A percentile compares a stretch with the other conserved stretches of the same genome.
These are phyloP conservation scores for Drosophila subobscura DNA, from an alignment of 1,140 invertebrate genomes.

Conservation along the genomic window DNA sequence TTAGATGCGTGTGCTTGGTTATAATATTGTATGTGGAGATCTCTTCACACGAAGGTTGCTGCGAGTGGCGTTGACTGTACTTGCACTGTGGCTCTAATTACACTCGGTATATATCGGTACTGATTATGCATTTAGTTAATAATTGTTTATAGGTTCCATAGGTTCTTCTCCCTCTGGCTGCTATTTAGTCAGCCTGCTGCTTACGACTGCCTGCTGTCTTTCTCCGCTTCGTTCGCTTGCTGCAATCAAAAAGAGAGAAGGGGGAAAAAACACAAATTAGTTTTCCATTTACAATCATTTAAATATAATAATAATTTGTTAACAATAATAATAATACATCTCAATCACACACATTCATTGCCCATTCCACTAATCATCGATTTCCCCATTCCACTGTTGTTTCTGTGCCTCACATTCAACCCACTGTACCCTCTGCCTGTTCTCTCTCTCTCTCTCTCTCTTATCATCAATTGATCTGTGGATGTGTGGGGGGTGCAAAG, in stretches of 20 bases:
- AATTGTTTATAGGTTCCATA: conserved; percentile 50
- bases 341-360: too few relatives aligned
- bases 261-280: conserved; percentile 43
- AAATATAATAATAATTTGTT: conserved; percentile 40
- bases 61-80: conserved; percentile 78
- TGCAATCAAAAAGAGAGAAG: conserved; percentile 57
- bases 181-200: conserved; percentile 13
- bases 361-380: not conserved
- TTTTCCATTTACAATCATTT: conserved; percentile 20
- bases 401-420: too few relatives aligned
- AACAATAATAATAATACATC: too few relatives aligned
- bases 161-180: conserved; percentile 22
- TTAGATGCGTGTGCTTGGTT: conserved; percentile 25
- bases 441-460: too few relatives aligned
- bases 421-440: too few relatives aligned
- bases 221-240: conserved; percentile 56
- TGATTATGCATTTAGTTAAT: conserved; percentile 62
- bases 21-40: conserved; percentile 61
- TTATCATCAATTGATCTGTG: conserved; percentile 50
- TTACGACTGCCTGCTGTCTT: conserved; percentile 78
- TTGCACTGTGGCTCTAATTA: conserved; percentile 23
- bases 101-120: conserved; percentile 11
- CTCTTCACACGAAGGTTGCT: conserved; percentile 74
- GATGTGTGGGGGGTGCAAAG: conserved; percentile 7
- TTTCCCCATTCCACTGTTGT: conserved; percentile 21